Percentiles rank a stretch among this genome's conserved stretches.
These are phyloP conservation scores for Tachycineta bicolor DNA, from an alignment of 2,113 vertebrate genomes.

Conservation along the genomic window DNA sequence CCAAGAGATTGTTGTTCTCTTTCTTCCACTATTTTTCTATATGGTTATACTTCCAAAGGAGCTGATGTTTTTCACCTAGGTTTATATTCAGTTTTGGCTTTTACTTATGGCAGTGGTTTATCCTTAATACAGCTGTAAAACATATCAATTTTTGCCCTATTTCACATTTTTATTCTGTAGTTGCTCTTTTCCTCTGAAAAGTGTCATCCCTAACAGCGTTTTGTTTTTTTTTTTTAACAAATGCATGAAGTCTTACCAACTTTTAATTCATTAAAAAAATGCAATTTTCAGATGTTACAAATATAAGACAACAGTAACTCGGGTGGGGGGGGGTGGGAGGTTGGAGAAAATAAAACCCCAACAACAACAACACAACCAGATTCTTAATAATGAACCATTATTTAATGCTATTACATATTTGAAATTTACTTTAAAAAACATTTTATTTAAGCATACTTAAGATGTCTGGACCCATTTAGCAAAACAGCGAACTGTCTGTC, in stretches of 20 bases:
- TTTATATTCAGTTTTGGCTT: background rate
- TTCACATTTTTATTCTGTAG: background rate
- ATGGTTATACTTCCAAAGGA: background rate
- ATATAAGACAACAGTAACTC: background rate
- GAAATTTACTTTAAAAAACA: background rate
- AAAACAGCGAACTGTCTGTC: background rate
- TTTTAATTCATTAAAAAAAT: background rate
- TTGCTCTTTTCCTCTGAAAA: background rate
- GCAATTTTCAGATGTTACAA: background rate
- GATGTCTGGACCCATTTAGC: background rate
- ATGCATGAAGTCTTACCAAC: background rate
- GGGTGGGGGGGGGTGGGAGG: too few relatives aligned
- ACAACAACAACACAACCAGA: too few relatives aligned
- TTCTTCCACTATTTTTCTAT: background rate
- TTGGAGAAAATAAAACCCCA: too few relatives aligned
- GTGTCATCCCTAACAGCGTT: background rate
- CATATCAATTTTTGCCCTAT: background rate
- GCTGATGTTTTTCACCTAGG: background rate
- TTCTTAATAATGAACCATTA: background rate
- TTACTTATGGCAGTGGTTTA: background rate
- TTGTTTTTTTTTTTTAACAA: background rate
- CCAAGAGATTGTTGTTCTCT: background rate
- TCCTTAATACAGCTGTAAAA: background rate
- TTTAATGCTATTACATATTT: background rate
- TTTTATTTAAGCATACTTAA: slow-evolving; percentile 13